A percentile compares a stretch with the other conserved stretches of the same genome.
These are phyloP conservation scores for Pristionchus japonicus DNA, from an alignment of 2,888 invertebrate genomes.

Conservation along the genomic window DNA sequence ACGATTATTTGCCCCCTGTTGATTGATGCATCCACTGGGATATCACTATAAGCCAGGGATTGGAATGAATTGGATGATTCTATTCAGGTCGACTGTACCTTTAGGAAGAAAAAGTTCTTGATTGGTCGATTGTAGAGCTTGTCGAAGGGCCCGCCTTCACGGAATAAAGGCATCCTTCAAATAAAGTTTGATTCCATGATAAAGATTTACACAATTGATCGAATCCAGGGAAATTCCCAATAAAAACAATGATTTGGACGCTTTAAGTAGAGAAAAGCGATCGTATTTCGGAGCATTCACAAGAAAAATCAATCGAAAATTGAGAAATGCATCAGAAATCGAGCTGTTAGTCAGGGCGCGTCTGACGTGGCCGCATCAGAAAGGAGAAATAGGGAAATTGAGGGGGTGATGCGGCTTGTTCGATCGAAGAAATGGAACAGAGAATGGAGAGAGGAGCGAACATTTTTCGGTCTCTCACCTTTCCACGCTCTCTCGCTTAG, in stretches of 20 bases:
- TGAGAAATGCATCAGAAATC: neutral
- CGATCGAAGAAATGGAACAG: neutral
- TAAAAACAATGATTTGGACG: too few species aligned
- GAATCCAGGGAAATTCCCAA: neutral
- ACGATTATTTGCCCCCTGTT: too few species aligned
- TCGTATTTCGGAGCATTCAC: too few species aligned
- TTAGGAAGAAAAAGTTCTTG: neutral
- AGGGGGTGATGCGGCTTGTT: neutral
- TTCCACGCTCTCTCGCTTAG: too few species aligned
- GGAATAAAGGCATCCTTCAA: neutral
- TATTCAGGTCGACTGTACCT: too few species aligned
- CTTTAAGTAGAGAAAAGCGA: neutral
- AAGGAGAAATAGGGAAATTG: conserved; percentile 38
- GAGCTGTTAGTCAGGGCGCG: neutral
- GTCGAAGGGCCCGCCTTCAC: conserved; percentile 27
- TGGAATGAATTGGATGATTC: too few species aligned
- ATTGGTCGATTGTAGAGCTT: conserved; percentile 27
- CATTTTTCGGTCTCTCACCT: too few species aligned
- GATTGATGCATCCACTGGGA: too few species aligned
- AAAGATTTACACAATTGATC: too few species aligned
- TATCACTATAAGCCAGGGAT: too few species aligned
- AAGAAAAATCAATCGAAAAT: neutral
- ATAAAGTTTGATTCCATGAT: neutral
- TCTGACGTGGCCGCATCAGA: conserved; percentile 3
- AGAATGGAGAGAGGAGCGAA: neutral